phyloP scores from a whole-genome alignment of 2,797 vertebrate genomes.

The Myotis findleyi region DNA sequence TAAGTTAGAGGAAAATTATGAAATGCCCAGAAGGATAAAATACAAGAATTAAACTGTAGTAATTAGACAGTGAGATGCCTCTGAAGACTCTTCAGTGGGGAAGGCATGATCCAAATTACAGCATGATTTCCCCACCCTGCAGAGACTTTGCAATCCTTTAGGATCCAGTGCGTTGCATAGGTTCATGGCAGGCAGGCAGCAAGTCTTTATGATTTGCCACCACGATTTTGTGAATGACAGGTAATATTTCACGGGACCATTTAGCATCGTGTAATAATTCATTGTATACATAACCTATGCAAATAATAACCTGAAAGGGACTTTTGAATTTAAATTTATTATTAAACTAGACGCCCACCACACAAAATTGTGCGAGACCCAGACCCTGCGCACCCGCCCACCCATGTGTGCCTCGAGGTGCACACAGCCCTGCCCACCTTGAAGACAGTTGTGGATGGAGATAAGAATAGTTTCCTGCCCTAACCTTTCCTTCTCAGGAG shows the following conservation, averaged over 20 bases:
- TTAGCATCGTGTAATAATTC: not conserved
- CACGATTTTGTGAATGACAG: not conserved
- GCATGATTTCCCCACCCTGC: not conserved
- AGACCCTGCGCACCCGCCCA: no score
- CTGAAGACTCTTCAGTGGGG: not conserved
- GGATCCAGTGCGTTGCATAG: not conserved
- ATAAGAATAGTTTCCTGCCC: no score
- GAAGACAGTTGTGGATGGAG: no score
- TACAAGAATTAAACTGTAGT: not conserved
- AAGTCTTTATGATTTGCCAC: not conserved
- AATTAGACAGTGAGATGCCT: not conserved
- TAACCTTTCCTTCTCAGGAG: no score
- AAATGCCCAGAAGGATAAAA: not conserved
- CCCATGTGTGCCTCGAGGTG: no score
- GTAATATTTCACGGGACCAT: not conserved
- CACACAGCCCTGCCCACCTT: no score
- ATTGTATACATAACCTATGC: not conserved
- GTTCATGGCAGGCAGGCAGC: not conserved
- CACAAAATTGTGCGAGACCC: no score
- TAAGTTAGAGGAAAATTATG: not conserved
- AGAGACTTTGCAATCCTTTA: not conserved
- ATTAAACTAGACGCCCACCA: not conserved
- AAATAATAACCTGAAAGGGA: not conserved
- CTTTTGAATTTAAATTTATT: not conserved
- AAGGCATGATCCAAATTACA: not conserved